Evolutionary conservation across 2,888 invertebrate species (phyloP).

Genomic region (Cerastoderma edule): DNA sequence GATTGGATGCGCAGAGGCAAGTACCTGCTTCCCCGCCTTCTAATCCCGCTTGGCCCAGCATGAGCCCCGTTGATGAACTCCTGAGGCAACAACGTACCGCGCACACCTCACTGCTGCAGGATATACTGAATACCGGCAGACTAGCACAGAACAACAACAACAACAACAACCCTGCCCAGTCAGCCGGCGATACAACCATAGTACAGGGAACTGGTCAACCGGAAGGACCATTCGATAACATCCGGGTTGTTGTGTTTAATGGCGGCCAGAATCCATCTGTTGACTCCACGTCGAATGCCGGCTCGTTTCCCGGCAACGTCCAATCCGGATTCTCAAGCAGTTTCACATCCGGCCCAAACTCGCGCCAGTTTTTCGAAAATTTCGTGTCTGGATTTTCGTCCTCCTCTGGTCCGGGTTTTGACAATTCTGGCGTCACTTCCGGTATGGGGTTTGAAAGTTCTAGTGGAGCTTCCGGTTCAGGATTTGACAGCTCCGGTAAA

Average conservation of each 20-base stretch:
- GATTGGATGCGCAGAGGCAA: not conserved
- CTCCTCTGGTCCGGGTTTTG: too few relatives aligned
- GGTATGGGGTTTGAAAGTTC: conserved; percentile 3
- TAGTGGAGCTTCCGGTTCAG: not conserved
- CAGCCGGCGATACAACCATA: not conserved
- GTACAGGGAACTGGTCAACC: not conserved
- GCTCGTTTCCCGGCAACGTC: not conserved
- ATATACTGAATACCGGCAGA: conserved; percentile 1
- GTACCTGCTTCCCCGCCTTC: not conserved
- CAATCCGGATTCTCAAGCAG: conserved; percentile 12
- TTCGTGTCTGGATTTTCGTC: conserved; percentile 5
- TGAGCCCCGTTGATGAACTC: conserved; percentile 35
- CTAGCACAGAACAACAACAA: not conserved
- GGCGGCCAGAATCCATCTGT: not conserved
- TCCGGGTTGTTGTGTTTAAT: conserved; percentile 16
- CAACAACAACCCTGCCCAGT: not conserved
- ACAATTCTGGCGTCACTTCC: too few relatives aligned
- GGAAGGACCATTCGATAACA: not conserved
- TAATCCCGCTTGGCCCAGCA: not conserved
- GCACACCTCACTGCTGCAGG: conserved; percentile 28
- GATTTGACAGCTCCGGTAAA: not conserved
- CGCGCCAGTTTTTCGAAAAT: conserved; percentile 13
- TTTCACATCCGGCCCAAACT: conserved; percentile 3
- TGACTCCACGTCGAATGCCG: not conserved
- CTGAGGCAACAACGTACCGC: conserved; percentile 39